Conservation (phyloP, 2,888 invertebrate genomes). For the Apotomis capreana region DNA sequence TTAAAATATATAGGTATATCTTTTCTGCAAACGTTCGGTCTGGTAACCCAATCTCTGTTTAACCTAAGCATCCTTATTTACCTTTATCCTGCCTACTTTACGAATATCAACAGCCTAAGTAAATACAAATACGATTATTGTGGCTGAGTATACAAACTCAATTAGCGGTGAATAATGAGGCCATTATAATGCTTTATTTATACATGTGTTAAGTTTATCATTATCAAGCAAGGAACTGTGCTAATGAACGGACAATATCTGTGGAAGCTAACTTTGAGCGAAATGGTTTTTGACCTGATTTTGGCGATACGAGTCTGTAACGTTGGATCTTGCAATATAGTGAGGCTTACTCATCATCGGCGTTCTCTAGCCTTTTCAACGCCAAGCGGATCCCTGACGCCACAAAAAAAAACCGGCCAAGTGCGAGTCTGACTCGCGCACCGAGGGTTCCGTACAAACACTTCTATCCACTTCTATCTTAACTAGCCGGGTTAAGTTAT, state of each 20-base stretch:
- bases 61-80: neutral
- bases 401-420: too few relatives aligned
- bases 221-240: conserved; percentile 45
- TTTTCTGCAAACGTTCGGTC: neutral
- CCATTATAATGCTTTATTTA: conserved; percentile 42
- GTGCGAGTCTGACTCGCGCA: too few relatives aligned
- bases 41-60: neutral
- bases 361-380: too few relatives aligned
- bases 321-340: neutral
- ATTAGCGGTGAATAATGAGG: conserved; percentile 47
- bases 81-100: neutral
- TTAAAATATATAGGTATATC: too few relatives aligned
- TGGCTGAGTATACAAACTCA: conserved; percentile 32
- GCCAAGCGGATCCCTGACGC: too few relatives aligned
- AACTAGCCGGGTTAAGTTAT: too few relatives aligned
- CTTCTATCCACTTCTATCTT: too few relatives aligned
- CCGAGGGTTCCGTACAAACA: too few relatives aligned
- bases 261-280: conserved; percentile 13
- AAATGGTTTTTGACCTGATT: conserved; percentile 26
- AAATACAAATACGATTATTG: conserved; percentile 20
- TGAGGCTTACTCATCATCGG: too few relatives aligned
- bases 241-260: conserved; percentile 35
- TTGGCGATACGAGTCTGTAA: conserved; percentile 5
- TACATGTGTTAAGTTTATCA: conserved; percentile 43
- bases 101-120: neutral